Base-by-base conservation (phyloP, 2,888 invertebrate species). In the Ennomos quercinarius region DNA sequence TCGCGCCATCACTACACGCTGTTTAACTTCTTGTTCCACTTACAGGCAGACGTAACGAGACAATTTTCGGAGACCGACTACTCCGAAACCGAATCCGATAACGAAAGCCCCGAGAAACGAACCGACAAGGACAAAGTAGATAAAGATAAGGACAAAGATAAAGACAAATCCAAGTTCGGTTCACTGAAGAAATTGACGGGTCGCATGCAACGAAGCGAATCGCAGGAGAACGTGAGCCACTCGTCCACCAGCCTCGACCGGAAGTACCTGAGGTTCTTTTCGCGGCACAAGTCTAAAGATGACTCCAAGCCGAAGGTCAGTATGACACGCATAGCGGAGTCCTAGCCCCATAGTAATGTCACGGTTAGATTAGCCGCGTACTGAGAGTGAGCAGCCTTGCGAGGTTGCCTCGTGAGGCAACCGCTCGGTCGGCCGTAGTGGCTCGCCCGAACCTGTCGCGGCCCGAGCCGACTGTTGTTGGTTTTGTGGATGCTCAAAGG, bases 171-270 rank as follows among this genome's bases (percentile, higher is more conserved):
- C 41, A 79, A 76, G 68, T 79, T 79, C 64, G 80, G 80, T 0
- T 79, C 79, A n/a, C 61, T 79, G 48, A 77, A 76, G 72, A 79
- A 79, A 49, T 58, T 78, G 58, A 66, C 84, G 71, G 68, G 85
- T 27, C 86, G 92, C 57, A 88, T 93, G 80, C 86, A 85, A 60
- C 81, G 83, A 69, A 89, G 81, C 72, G 87, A 89, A 73, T 84
- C 87, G 50, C 77, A 77, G 61, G 93, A 94, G 74, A 86, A 88
- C 68, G 94, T 93, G 9, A 71, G 77, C 61, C 87, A 80, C 65
- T 69, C 83, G 9, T 76, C 86, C 63, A 94, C 95, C 39, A 95
- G 95, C 78, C 92, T 96, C 61, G 96, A 96, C 81, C 81, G 96
- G 72, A 96, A 96, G 87, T 96, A 95, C 71, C 86, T 93, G 57